These are phyloP conservation scores for Psephotus haematonotus DNA, from an alignment of 2,113 vertebrate species.

Conservation along the genomic window DNA sequence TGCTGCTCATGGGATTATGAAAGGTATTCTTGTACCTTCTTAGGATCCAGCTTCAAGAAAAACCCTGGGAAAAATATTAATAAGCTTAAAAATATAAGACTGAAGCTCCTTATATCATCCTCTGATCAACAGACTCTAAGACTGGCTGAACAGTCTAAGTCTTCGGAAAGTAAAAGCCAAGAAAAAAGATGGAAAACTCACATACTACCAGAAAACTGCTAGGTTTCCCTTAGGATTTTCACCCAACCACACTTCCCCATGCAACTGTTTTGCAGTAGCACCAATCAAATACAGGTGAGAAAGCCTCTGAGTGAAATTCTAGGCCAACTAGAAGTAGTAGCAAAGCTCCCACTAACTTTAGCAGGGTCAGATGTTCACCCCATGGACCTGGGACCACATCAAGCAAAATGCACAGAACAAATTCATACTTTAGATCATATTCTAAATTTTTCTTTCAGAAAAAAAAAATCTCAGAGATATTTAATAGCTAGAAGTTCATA, in stretches of 20 bases:
- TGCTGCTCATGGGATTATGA: neutral
- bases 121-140: neutral
- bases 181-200: neutral
- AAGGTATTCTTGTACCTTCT: neutral
- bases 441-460: neutral
- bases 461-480: neutral
- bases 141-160: neutral
- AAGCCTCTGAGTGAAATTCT: neutral
- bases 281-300: neutral
- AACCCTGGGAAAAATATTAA: neutral
- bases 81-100: neutral
- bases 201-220: neutral
- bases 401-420: neutral
- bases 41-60: neutral
- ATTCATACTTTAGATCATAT: neutral
- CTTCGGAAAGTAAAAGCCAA: neutral
- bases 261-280: neutral
- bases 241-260: neutral
- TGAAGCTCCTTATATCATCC: neutral
- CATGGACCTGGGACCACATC: rapidly evolving
- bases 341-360: neutral
- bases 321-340: neutral
- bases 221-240: neutral
- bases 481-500: neutral
- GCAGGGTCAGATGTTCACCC: neutral